Percentiles rank a stretch among this genome's conserved stretches.
These are phyloP conservation scores for Cynopterus brachyotis DNA, from an alignment of 2,113 vertebrate species.

Conservation along the genomic window DNA sequence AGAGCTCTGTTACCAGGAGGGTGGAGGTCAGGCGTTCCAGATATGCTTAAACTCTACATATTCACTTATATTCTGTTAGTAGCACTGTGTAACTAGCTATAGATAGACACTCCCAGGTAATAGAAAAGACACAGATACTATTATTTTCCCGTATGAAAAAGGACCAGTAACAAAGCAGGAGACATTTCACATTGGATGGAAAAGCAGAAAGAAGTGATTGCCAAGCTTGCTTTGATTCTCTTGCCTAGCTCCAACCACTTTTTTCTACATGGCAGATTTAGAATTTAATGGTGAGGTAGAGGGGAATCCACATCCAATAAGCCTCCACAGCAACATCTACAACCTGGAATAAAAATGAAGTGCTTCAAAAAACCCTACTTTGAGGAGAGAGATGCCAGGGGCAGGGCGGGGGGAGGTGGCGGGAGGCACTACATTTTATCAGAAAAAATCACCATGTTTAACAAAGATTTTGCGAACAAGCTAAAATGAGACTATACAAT, in stretches of 20 bases:
- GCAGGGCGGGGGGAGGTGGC: background rate
- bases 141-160: constrained; percentile 1
- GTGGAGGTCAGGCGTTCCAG: background rate
- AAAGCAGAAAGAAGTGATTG: background rate
- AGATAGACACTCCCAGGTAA: background rate
- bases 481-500: constrained; percentile 64
- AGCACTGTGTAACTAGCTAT: background rate
- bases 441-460: constrained; percentile 65
- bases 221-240: background rate
- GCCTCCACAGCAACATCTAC: background rate
- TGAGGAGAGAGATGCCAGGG: background rate
- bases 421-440: constrained; percentile 23
- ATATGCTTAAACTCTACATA: background rate
- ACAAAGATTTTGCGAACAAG: constrained; percentile 60
- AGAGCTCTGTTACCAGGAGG: background rate
- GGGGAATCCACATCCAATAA: background rate
- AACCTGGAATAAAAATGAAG: constrained; percentile 37
- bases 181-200: background rate
- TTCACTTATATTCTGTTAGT: background rate
- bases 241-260: background rate
- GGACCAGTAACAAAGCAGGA: background rate
- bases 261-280: background rate
- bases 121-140: background rate
- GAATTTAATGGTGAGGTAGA: background rate
- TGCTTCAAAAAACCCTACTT: constrained; percentile 42